Conservation (phyloP, 2,797 vertebrate species). For the Atherinosoma microstoma region DNA sequence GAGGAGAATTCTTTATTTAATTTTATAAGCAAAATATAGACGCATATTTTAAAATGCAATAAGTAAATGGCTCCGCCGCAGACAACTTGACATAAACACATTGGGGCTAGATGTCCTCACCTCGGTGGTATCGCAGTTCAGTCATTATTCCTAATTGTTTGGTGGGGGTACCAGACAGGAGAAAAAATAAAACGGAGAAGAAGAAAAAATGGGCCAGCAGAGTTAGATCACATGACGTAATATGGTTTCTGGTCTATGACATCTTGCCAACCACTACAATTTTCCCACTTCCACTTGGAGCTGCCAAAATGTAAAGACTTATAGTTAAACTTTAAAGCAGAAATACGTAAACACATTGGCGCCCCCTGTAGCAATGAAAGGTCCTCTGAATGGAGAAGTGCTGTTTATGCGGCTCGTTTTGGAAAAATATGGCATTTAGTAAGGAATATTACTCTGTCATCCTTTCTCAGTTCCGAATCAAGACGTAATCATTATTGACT, state of each 20-base stretch:
- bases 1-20: too few relatives aligned
- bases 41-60: constrained; percentile 3
- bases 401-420: constrained; percentile 24
- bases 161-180: constrained; percentile 56
- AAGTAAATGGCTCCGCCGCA: constrained; percentile 33
- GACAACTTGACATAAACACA: constrained; percentile 25
- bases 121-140: constrained; percentile 48
- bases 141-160: constrained; percentile 66
- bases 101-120: constrained; percentile 47
- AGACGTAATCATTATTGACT: constrained; percentile 32
- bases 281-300: constrained; percentile 65
- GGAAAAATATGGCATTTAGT: constrained; percentile 23
- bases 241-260: constrained; percentile 67
- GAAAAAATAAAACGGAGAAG: constrained; percentile 30
- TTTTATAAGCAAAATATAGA: neutral
- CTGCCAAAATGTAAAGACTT: constrained; percentile 58
- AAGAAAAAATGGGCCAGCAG: constrained; percentile 61
- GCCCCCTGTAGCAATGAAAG: constrained; percentile 49
- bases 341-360: constrained; percentile 18
- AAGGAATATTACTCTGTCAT: constrained; percentile 20
- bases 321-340: constrained; percentile 35
- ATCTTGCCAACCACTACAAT: constrained; percentile 63
- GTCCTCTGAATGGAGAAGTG: constrained; percentile 19
- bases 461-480: constrained; percentile 50
- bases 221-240: constrained; percentile 69